A percentile compares a stretch with the other conserved stretches of the same genome.
These are phyloP conservation scores for Calypte anna DNA, from an alignment of 2,113 vertebrate species.

Conservation along the genomic window DNA sequence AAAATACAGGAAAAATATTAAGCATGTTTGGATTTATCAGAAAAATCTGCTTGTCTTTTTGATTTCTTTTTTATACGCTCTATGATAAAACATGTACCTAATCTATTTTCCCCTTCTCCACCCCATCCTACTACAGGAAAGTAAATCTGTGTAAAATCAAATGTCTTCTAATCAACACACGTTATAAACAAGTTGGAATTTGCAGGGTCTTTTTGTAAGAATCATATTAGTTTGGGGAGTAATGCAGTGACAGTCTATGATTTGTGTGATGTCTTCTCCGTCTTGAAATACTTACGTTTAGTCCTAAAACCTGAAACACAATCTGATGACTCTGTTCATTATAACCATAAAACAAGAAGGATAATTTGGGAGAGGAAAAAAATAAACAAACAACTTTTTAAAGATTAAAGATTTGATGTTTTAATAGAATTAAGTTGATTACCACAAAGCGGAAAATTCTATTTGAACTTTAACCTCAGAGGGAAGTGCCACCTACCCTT, in stretches of 20 bases:
- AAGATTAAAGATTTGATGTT: not conserved
- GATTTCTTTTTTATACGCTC: not conserved
- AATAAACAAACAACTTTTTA: not conserved
- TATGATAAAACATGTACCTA: rapidly evolving
- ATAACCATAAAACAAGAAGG: not conserved
- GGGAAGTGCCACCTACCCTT: not conserved
- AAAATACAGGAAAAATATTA: conserved; percentile 39
- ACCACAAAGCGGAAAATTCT: not conserved
- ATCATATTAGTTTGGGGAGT: not conserved
- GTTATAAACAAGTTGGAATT: not conserved
- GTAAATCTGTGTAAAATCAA: not conserved
- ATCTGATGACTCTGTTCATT: not conserved
- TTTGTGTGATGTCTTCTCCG: not conserved
- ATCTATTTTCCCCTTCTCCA: not conserved
- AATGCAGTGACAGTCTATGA: not conserved
- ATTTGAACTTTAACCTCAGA: conserved; percentile 34
- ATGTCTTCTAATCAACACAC: not conserved
- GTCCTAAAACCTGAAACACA: not conserved
- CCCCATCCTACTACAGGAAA: not conserved
- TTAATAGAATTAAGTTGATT: conserved; percentile 12
- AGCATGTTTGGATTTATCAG: not conserved
- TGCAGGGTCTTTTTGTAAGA: not conserved
- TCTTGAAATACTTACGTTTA: not conserved
- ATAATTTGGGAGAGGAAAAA: not conserved
- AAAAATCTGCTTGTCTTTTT: conserved; percentile 1